Base-by-base conservation (phyloP, 2,113 vertebrate species). In the Lophius piscatorius region DNA sequence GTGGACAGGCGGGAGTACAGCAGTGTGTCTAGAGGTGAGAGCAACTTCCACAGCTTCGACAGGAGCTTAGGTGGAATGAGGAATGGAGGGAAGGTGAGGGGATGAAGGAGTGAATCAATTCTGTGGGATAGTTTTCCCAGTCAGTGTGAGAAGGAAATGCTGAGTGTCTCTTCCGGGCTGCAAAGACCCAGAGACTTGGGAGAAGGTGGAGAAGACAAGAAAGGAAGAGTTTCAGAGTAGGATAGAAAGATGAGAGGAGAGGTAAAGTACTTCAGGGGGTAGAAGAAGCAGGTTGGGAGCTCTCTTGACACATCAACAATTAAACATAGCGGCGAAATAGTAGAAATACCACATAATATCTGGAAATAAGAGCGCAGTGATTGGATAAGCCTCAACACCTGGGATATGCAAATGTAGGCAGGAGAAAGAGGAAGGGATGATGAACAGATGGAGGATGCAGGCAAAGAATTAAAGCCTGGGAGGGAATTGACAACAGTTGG, bases 351-450 rank as follows among this genome's bases (percentile, higher is more conserved):
- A 31, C 44, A 50, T 14, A 33, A 12, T 5, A 42, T 41, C 16
- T 34, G 20, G 42, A 26, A 42, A 46, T 23, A 59, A 2, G 8
- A 35, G 33, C 36, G 13, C 14, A 52, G 42, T 11, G 14, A 56
- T 61, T 2, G 20, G 26, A 47, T 46, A 34, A 44, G 42, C 12
- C 5, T n/a, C n/a, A 49, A 72, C 76, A 65, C 41, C 63, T 61
- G 78, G 70, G 74, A 70, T 70, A 82, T 74, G 66, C 17, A 76
- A 63, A 81, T 76, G 12, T 28, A 4, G 21, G 18, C 21, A 12
- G 26, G 40, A 12, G 34, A 22, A 22, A 18, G 9, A 17, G 7
- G 23, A 6, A 41, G 21, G 7, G 9, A 48, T 54, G 2, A 2
- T 16, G 3, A 9, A 18, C 16, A 18, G 16, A 62, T 47, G 48